Base-by-base conservation (phyloP, 2,113 vertebrate genomes). In the Chitala chitala region DNA sequence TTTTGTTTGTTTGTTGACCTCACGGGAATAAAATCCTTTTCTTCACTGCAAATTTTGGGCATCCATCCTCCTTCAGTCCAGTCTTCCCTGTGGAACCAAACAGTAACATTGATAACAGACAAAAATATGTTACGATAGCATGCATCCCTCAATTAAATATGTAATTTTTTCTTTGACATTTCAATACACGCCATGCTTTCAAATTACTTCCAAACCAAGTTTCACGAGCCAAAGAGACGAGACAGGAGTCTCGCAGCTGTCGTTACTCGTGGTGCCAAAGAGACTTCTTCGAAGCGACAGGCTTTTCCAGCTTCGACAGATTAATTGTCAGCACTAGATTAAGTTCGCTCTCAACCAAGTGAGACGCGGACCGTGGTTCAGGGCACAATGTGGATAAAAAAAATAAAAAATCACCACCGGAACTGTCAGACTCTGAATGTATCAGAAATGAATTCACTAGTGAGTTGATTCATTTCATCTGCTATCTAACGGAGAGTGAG, bases 241-340 rank as follows among this genome's bases (percentile, higher is more conserved):
- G 42, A 46, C 64, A 15, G 64, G 42, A 68, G 40, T 46, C 64
- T 26, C 24, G 9, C 64, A 68, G 42, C 64, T 46, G 64, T 68
- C 42, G 29, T 13, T 20, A 24, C 22, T 46, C n/a, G 10, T 26
- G 20, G 71, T 46, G 64, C 83, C 29, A 83, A 80, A 83, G 86
- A 22, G 78, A 82, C 79, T 80, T 72, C 26, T n/a, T 5, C 50
- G 58, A 72, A 78, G 44, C 76, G 81, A 80, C 63, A 68, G 74
- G 79, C 78, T 80, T 79, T n/a, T 86, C 84, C 75, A 81, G 76
- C 77, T 81, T 68, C 66, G 73, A 79, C 80, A 82, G 82, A 90
- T 88, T 87, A 89, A 88, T 88, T 86, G 82, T 85, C 84, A 80
- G 79, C 77, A 78, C 83, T 80, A 83, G 85, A 85, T 87, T 75